Evolutionary conservation across 2,113 vertebrate genomes (phyloP).

Genomic region (Sitta europaea): DNA sequence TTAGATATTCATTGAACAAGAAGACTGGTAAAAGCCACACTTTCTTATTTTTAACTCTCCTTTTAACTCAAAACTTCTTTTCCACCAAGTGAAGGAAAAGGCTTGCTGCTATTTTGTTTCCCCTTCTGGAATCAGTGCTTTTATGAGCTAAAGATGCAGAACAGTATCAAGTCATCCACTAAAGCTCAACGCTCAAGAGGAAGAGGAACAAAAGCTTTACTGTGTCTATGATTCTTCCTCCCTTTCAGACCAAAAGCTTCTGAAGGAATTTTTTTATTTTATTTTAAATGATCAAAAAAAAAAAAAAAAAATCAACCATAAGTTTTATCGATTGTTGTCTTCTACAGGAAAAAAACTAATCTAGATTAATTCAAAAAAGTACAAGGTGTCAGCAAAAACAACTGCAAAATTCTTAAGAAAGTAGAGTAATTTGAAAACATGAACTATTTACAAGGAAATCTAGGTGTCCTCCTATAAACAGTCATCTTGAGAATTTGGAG

Average conservation of each 20-base stretch:
- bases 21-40: not conserved
- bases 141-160: not conserved
- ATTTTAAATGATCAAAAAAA: not conserved
- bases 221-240: not conserved
- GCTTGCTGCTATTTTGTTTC: not conserved
- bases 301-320: not conserved
- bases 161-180: not conserved
- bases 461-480: accelerated
- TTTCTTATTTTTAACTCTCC: not conserved
- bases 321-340: not conserved
- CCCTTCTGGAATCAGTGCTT: not conserved
- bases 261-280: not conserved
- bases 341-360: not conserved
- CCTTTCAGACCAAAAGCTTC: not conserved
- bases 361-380: not conserved
- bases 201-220: not conserved
- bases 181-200: not conserved
- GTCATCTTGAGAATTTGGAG: not conserved
- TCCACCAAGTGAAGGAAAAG: not conserved
- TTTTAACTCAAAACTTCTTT: no score
- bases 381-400: not conserved
- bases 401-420: not conserved
- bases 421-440: accelerated
- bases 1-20: not conserved
- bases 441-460: not conserved